phyloP scores from a whole-genome alignment of 1,140 invertebrate species.

The Sminthurinus signatus region DNA sequence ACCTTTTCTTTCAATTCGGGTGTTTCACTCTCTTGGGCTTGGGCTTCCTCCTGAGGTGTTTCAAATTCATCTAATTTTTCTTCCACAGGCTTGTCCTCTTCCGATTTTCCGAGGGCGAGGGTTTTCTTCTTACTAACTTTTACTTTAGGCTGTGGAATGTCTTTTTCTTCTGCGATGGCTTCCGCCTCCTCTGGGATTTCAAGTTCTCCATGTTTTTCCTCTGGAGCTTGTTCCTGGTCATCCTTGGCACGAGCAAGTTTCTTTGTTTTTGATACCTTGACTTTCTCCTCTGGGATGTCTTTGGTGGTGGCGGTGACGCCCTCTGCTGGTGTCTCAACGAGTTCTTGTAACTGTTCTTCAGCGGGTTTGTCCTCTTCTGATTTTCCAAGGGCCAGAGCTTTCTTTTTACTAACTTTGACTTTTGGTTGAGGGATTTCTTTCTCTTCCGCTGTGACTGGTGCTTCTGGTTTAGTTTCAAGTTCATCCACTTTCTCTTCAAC shows the following conservation, averaged over 20 bases:
- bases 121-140: conserved; percentile 7
- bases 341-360: background rate
- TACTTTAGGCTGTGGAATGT: background rate
- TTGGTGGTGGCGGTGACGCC: background rate
- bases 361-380: background rate
- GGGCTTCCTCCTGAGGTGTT: background rate
- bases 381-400: background rate
- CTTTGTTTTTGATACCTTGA: background rate
- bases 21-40: background rate
- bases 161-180: conserved; percentile 1
- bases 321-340: background rate
- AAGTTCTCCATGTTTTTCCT: background rate
- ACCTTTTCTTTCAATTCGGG: background rate
- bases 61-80: background rate
- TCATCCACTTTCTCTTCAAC: background rate
- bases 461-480: background rate
- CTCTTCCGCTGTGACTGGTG: background rate
- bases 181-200: conserved; percentile 6
- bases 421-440: background rate
- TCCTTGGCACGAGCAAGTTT: background rate
- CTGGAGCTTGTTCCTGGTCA: background rate
- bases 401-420: background rate
- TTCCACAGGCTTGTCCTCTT: background rate
- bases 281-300: conserved; percentile 3
- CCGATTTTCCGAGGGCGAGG: background rate